phyloP scores from a whole-genome alignment of 2,888 invertebrate genomes.

The Apoda limacodes region DNA sequence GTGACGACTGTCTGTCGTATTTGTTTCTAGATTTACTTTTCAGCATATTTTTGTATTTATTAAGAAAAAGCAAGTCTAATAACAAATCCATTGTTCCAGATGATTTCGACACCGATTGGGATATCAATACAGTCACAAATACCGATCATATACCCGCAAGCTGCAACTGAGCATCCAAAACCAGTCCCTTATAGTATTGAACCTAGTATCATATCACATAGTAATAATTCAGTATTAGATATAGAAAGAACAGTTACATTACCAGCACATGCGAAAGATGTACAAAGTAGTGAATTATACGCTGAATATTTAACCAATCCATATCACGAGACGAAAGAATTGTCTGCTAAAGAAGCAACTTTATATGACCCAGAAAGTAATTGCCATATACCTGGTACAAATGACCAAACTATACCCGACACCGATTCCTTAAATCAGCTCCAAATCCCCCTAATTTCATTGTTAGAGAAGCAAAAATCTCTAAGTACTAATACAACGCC shows the following conservation, averaged over 20 bases:
- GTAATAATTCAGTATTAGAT: constrained; percentile 13
- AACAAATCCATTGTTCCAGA: constrained; percentile 45
- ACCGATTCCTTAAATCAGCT: constrained; percentile 8
- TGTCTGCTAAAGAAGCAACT: constrained; percentile 34
- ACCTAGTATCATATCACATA: constrained; percentile 16
- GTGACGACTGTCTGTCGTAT: too few relatives aligned
- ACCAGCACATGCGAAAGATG: constrained; percentile 20
- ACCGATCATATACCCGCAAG: constrained; percentile 43
- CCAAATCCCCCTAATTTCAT: background rate
- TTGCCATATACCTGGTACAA: constrained; percentile 7
- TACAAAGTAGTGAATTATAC: constrained; percentile 49
- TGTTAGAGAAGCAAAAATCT: constrained; percentile 41
- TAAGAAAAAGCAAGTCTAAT: too few relatives aligned
- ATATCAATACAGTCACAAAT: constrained; percentile 52
- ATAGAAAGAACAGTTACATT: constrained; percentile 7
- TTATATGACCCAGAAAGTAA: constrained; percentile 39
- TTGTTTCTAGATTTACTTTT: too few relatives aligned
- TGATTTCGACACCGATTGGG: constrained; percentile 75
- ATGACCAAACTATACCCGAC: constrained; percentile 21
- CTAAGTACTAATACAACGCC: constrained; percentile 55
- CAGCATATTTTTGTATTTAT: too few relatives aligned
- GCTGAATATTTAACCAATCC: constrained; percentile 70
- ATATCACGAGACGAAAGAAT: constrained; percentile 51
- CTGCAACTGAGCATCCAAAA: constrained; percentile 6
- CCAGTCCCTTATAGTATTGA: constrained; percentile 21